phyloP scores from a whole-genome alignment of 2,113 vertebrate genomes.

The Brachypodius melanocephalos region DNA sequence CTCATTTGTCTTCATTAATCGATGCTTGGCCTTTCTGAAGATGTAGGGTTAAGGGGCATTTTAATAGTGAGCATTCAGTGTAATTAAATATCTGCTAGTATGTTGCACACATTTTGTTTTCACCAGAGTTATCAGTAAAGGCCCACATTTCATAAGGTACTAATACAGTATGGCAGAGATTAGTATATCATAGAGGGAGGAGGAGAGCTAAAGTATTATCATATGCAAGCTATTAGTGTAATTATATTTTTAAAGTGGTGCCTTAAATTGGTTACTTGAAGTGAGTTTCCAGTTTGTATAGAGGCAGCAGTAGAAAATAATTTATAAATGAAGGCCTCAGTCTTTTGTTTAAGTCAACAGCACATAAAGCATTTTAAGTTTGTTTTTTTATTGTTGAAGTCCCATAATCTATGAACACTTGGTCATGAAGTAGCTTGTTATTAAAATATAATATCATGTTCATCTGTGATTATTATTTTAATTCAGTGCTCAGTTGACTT shows the following conservation, averaged over 20 bases:
- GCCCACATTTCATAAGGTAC: neutral
- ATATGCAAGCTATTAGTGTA: conserved; percentile 51
- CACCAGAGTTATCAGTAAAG: neutral
- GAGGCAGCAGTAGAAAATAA: conserved; percentile 51
- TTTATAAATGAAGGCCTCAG: conserved; percentile 37
- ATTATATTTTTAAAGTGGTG: conserved; percentile 54
- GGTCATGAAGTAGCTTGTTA: conserved; percentile 71
- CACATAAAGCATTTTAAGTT: conserved; percentile 15
- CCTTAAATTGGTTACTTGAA: conserved; percentile 54
- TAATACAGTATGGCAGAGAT: neutral
- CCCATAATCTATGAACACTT: conserved; percentile 58
- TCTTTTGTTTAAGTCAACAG: conserved; percentile 43
- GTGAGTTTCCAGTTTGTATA: conserved; percentile 30
- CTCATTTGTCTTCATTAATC: neutral
- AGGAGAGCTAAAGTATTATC: conserved; percentile 24
- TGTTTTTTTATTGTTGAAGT: conserved; percentile 47
- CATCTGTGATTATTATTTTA: conserved; percentile 73
- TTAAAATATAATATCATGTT: conserved; percentile 72
- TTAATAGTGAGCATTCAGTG: neutral
- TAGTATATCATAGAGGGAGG: conserved; percentile 23
- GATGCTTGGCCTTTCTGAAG: neutral
- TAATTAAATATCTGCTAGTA: neutral
- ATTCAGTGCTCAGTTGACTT: conserved; percentile 69
- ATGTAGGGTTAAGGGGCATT: neutral
- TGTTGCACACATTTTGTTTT: neutral